Evolutionary conservation across 2,888 invertebrate species (phyloP), one percentile per base, ranked within the genome.

Genomic region (Philonicus albiceps): DNA sequence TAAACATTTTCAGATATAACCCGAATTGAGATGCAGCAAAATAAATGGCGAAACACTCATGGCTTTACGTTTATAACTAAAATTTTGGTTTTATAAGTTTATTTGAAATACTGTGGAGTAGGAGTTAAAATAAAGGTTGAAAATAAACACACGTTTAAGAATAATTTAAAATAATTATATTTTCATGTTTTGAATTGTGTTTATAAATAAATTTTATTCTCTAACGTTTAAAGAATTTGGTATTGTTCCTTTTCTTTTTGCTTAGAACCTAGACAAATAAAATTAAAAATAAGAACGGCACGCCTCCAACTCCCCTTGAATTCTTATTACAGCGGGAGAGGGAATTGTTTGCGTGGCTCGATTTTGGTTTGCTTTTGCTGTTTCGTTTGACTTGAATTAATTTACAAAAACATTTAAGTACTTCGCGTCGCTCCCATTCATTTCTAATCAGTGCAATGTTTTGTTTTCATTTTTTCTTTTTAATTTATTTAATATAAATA

Each of bases 181-280:
- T 87, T 87, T 84, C 43, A 76, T 83, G 11, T 31, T 85, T 78
- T 86, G 30, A 30, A 74, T 78, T 86, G 22, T 81, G n/a, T 85
- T 86, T 85, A 87, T 87, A 87, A 87, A 87, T 87, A 87, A 87
- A 80, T 86, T 87, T 86, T 86, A 86, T 19, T 75, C 72, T 73
- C 78, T 87, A 85, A 87, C 55, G 34, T 85, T 87, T 73, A 64
- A 86, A 85, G 86, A 86, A 84, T 87, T 86, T 86, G 87, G 85
- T 87, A 85, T 83, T 64, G 40, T 73, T 83, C 31, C 34, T 31
- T 83, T 16, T 83, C 86, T 80, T 80, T n/a, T 34, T 85, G 55
- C 84, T 72, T 13, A 31, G 16, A 80, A 80, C 80, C 27, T 80
- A 80, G 22, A n/a, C 13, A 53, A 53, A 49, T 80, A 80, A 80